phyloP scores from a whole-genome alignment of 2,888 invertebrate species.

The Sarcophaga subvicina region DNA sequence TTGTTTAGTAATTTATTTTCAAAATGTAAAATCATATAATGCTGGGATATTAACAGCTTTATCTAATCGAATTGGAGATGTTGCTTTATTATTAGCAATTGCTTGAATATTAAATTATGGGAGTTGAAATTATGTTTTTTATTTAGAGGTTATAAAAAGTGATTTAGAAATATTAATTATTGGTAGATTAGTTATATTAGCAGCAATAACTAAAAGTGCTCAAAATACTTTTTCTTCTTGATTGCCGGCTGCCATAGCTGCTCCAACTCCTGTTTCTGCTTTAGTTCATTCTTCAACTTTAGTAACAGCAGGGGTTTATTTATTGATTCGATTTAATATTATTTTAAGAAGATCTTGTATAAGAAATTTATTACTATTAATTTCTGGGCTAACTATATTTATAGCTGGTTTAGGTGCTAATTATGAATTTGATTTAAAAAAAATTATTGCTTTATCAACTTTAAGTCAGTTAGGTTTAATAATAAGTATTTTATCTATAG shows the following conservation, averaged over 20 bases:
- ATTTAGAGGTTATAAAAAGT: conserved; percentile 83
- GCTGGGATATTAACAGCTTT: conserved; percentile 88
- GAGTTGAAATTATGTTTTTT: conserved; percentile 83
- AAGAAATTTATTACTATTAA: conserved; percentile 83
- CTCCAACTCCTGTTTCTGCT: conserved; percentile 89
- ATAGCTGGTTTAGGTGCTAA: conserved; percentile 84
- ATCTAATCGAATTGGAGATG: conserved; percentile 89
- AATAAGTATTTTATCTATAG: conserved; percentile 85
- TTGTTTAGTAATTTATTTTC: conserved; percentile 84
- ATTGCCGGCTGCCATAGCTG: conserved; percentile 89
- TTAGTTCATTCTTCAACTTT: conserved; percentile 91
- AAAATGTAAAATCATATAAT: conserved; percentile 87
- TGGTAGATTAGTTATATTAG: conserved; percentile 82
- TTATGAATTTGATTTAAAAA: conserved; percentile 88
- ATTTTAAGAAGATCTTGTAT: conserved; percentile 82
- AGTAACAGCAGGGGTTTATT: conserved; percentile 89
- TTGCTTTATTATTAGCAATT: conserved; percentile 85
- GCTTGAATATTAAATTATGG: conserved; percentile 84
- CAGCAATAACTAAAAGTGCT: conserved; percentile 89
- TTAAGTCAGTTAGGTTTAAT: conserved; percentile 89
- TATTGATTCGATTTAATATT: conserved; percentile 87
- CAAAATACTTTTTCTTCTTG: conserved; percentile 92
- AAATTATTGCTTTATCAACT: conserved; percentile 90
- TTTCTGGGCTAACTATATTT: conserved; percentile 85
- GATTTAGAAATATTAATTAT: conserved; percentile 82